These are phyloP conservation scores for Nysson spinosus DNA, from an alignment of 2,888 invertebrate species.

Conservation along the genomic window DNA sequence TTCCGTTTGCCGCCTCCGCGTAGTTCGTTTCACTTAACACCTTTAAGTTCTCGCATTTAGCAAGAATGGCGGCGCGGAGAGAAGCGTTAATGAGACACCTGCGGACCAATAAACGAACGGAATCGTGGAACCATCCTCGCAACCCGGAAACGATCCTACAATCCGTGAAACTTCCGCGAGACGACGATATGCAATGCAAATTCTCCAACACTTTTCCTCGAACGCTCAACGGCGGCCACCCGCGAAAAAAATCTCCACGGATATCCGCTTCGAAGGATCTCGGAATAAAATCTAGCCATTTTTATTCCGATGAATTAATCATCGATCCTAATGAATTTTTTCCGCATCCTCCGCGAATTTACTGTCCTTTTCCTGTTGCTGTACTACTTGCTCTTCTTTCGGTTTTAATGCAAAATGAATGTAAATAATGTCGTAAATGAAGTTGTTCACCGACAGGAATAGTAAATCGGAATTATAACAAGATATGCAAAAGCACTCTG, in stretches of 20 bases:
- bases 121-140: slow-evolving; percentile 9
- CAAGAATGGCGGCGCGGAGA: slow-evolving; percentile 7
- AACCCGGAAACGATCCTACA: neutral
- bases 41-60: slow-evolving; percentile 16
- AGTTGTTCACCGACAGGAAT: too few relatives aligned
- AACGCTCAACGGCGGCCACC: neutral
- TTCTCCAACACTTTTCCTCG: neutral
- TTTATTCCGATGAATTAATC: too few relatives aligned
- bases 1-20: slow-evolving; percentile 27
- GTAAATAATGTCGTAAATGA: too few relatives aligned
- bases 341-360: neutral
- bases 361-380: neutral
- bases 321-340: neutral
- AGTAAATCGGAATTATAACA: too few relatives aligned
- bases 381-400: too few relatives aligned
- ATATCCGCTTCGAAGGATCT: neutral
- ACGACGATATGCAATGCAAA: slow-evolving; percentile 13
- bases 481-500: too few relatives aligned
- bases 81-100: slow-evolving; percentile 35
- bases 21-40: slow-evolving; percentile 33
- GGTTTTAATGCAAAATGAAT: too few relatives aligned
- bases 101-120: slow-evolving; percentile 17
- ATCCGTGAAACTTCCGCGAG: slow-evolving; percentile 8
- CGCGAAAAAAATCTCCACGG: slow-evolving; percentile 2
- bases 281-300: too few relatives aligned